Base-by-base conservation (phyloP, 2,797 vertebrate genomes). In the Macroramphosus scolopax region DNA sequence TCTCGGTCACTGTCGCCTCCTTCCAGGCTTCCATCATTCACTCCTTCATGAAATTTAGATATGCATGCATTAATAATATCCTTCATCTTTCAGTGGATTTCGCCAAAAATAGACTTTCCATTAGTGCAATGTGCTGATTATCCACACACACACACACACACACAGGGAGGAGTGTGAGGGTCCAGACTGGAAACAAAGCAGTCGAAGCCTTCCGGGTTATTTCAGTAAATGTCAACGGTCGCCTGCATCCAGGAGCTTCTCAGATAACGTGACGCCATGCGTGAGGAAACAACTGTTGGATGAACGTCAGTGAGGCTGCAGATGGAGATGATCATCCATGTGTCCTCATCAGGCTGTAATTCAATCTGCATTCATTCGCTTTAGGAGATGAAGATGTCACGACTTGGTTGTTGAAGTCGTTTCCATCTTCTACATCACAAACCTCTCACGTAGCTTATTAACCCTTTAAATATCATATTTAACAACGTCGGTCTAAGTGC, bases 21-120 rank as follows among this genome's bases (percentile, higher is more conserved):
- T 65, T 63, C 49, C 51, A 59, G 53, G 14, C 60, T 64, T 58
- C 64, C 50, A 68, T 80, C 25, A 7, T 65, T 80, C 49, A 69
- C 37, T 44, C 37, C 52, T 63, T 77, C 66, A 81, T 84, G 17
- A 83, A 79, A 69, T 65, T 49, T 73, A 57, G 36, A 81, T 70
- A 60, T 40, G 46, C 57, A 60, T 75, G 49, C 48, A 70, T 75
- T 70, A 72, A 72, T 77, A 66, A 73, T 50, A 60, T 8, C 51
- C 45, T 58, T 68, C 64, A 76, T 81, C 50, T 70, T 68, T 75
- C 2, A 47, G 47, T 46, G 36, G 66, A 48, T 71, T 63, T 33
- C 14, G 36, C 56, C 54, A n/a, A 60, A 72, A 77, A 80, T 79
- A 83, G 65, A 70, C 32, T 63, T 65, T 67, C 72, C 56, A 72